Evolutionary conservation across 2,888 invertebrate genomes (phyloP).

Genomic region (Eilema caniola): DNA sequence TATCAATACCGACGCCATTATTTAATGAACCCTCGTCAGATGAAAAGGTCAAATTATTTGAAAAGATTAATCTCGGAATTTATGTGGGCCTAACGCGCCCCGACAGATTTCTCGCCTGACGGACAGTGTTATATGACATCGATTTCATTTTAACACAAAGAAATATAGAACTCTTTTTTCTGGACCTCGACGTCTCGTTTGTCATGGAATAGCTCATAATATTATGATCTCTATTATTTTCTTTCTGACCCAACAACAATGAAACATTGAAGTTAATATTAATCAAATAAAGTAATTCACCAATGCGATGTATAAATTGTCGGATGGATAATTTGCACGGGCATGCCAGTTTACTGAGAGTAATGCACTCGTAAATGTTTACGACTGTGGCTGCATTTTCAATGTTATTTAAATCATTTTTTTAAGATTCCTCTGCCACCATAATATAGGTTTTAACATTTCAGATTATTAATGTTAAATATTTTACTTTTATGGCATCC

Average conservation of each 20-base stretch:
- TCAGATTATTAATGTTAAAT: constrained; percentile 68
- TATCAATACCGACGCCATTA: constrained; percentile 83
- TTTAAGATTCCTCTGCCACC: constrained; percentile 63
- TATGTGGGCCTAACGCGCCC: constrained; percentile 81
- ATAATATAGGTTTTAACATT: constrained; percentile 60
- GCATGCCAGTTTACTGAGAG: constrained; percentile 74
- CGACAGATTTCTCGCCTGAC: constrained; percentile 78
- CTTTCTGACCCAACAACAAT: constrained; percentile 30
- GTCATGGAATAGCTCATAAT: constrained; percentile 46
- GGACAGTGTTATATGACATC: constrained; percentile 73
- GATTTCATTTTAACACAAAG: constrained; percentile 71
- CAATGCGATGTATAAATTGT: constrained; percentile 59
- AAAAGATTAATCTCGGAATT: constrained; percentile 86
- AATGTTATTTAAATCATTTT: constrained; percentile 78
- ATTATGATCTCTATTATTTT: constrained; percentile 57
- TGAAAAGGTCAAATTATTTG: constrained; percentile 87
- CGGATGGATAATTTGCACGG: constrained; percentile 71
- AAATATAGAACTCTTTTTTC: constrained; percentile 36
- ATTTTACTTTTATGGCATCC: constrained; percentile 70
- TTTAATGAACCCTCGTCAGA: constrained; percentile 87
- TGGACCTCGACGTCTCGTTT: constrained; percentile 25
- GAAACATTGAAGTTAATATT: constrained; percentile 41
- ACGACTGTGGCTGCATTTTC: constrained; percentile 75
- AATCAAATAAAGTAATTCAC: constrained; percentile 52
- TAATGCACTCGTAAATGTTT: constrained; percentile 86